Conservation (phyloP, 1,140 invertebrate genomes). For the Calliphora vicina region DNA sequence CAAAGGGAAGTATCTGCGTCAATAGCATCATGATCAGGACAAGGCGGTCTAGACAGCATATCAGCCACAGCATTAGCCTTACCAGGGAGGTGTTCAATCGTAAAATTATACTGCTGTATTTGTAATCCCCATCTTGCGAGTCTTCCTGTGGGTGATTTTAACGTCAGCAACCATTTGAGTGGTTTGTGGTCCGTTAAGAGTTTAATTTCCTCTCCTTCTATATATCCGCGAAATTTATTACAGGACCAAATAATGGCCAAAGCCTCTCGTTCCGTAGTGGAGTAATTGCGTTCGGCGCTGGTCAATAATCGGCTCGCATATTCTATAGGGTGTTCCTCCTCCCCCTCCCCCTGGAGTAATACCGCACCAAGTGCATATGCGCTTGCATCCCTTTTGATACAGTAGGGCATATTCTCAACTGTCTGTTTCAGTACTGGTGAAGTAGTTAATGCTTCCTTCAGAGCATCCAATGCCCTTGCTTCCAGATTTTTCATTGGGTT, state of each 20-base stretch:
- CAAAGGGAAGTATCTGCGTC: neutral
- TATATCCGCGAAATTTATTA: too few relatives aligned
- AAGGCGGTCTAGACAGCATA: neutral
- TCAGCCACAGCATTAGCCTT: too few relatives aligned
- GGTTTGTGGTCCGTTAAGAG: too few relatives aligned
- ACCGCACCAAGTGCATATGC: conserved; percentile 56
- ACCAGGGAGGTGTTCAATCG: neutral
- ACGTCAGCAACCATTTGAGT: too few relatives aligned
- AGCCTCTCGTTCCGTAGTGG: too few relatives aligned
- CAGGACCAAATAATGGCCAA: too few relatives aligned
- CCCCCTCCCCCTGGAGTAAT: conserved; percentile 54
- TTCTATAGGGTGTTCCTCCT: conserved; percentile 61
- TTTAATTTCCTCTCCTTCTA: conserved; percentile 56
- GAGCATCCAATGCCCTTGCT: too few relatives aligned
- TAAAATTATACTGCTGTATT: conserved; percentile 61
- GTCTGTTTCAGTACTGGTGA: conserved; percentile 45
- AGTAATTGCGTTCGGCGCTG: conserved; percentile 23
- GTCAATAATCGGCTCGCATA: conserved; percentile 61
- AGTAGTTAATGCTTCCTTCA: too few relatives aligned
- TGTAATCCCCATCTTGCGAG: too few relatives aligned
- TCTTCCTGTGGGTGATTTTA: too few relatives aligned
- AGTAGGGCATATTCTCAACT: conserved; percentile 46
- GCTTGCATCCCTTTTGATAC: conserved; percentile 52
- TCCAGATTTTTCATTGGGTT: too few relatives aligned
- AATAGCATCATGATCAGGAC: too few relatives aligned